Evolutionary conservation across 1,140 invertebrate species (phyloP).

Genomic region (Leucophenga varia): DNA sequence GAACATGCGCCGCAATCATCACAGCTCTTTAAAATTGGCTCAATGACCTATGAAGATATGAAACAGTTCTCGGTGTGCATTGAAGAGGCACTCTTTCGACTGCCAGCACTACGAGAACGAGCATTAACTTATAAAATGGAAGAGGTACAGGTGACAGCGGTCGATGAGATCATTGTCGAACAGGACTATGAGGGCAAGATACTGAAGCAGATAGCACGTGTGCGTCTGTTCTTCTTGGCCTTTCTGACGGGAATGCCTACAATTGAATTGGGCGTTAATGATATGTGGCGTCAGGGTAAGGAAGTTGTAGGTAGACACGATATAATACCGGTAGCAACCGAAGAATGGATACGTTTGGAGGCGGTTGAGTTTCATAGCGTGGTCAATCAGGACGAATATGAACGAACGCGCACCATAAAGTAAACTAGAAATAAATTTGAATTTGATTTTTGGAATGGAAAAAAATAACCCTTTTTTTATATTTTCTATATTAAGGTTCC

Average conservation of each 20-base stretch:
- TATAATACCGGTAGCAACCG: slow-evolving; percentile 98
- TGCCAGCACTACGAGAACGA: slow-evolving; percentile 81
- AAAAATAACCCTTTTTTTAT: neutral
- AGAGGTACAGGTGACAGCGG: slow-evolving; percentile 93
- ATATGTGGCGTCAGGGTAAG: slow-evolving; percentile 92
- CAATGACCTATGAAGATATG: slow-evolving; percentile 84
- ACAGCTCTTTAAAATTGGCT: slow-evolving; percentile 95
- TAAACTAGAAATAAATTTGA: slow-evolving; percentile 51
- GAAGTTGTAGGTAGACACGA: slow-evolving; percentile 99
- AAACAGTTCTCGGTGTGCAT: slow-evolving; percentile 86
- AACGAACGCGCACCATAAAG: slow-evolving; percentile 88
- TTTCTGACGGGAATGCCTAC: slow-evolving; percentile 92
- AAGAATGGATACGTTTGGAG: slow-evolving; percentile 98
- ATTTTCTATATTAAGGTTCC: slow-evolving; percentile 67
- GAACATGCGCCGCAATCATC: slow-evolving; percentile 97
- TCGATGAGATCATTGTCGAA: slow-evolving; percentile 95
- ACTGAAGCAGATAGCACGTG: slow-evolving; percentile 89
- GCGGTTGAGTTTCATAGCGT: slow-evolving; percentile 92
- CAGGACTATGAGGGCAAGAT: slow-evolving; percentile 85
- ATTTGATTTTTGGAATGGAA: slow-evolving; percentile 20
- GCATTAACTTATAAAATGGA: slow-evolving; percentile 96
- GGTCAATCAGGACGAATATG: slow-evolving; percentile 90
- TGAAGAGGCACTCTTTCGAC: slow-evolving; percentile 86
- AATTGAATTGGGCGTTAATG: slow-evolving; percentile 96
- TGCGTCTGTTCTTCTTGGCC: slow-evolving; percentile 92